A percentile compares a stretch with the other conserved stretches of the same genome.
Conservation (phyloP, 1,140 invertebrate species). For the Pissodes strobi region DNA sequence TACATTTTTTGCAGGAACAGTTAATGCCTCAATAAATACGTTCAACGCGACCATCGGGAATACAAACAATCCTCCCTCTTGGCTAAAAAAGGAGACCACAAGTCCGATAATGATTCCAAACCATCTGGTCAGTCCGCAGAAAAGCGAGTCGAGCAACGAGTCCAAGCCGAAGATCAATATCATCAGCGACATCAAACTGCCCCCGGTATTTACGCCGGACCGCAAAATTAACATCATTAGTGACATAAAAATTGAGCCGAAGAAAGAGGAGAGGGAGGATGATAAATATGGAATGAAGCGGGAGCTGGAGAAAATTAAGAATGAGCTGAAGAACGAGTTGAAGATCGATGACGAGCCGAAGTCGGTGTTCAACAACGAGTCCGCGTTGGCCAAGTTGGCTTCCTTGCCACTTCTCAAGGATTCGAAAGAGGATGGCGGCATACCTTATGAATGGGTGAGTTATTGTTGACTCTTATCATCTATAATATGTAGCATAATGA, state of each 20-base stretch:
- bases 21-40: constrained; percentile 1
- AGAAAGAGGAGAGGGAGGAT: constrained; percentile 47
- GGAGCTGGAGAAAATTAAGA: constrained; percentile 31
- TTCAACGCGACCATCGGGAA: not conserved
- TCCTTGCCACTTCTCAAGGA: constrained; percentile 32
- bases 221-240: constrained; percentile 55
- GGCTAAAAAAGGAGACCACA: constrained; percentile 34
- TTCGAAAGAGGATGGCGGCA: constrained; percentile 73
- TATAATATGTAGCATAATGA: too few relatives aligned
- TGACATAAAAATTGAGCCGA: constrained; percentile 53
- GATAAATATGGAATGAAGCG: constrained; percentile 37
- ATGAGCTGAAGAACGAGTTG: constrained; percentile 35
- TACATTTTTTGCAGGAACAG: too few relatives aligned
- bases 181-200: constrained; percentile 54
- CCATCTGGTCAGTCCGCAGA: constrained; percentile 36
- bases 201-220: constrained; percentile 42
- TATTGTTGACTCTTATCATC: too few relatives aligned
- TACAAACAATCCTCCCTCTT: constrained; percentile 8
- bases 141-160: constrained; percentile 43
- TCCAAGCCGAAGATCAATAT: constrained; percentile 55
- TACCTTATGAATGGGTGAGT: constrained; percentile 80
- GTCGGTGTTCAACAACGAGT: constrained; percentile 50
- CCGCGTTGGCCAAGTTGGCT: constrained; percentile 56
- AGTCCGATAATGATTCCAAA: constrained; percentile 38
- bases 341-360: constrained; percentile 57